Conservation (phyloP, 2,888 invertebrate genomes). For the Drepanosiphum platanoidis region DNA sequence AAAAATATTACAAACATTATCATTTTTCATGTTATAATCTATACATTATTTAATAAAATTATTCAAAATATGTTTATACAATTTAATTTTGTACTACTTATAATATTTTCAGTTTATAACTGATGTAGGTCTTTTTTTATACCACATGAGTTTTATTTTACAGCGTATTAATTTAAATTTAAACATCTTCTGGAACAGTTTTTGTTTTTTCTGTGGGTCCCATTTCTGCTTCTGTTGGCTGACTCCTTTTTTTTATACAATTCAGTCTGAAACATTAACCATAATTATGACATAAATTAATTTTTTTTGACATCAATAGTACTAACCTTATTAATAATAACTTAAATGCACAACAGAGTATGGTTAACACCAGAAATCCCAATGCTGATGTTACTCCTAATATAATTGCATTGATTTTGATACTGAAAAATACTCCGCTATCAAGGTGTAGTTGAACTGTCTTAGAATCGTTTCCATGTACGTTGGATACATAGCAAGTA, state of each 20-base stretch:
- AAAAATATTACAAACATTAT: neutral
- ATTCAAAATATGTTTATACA: conserved; percentile 21
- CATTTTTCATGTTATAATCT: neutral
- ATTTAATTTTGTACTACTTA: conserved; percentile 32
- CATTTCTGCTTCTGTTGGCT: conserved; percentile 44
- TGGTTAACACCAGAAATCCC: conserved; percentile 81
- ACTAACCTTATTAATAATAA: conserved; percentile 48
- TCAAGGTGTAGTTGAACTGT: conserved; percentile 84
- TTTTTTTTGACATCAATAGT: neutral
- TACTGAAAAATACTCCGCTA: conserved; percentile 83
- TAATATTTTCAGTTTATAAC: conserved; percentile 4
- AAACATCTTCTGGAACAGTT: conserved; percentile 43
- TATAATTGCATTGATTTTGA: conserved; percentile 84
- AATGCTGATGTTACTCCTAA: conserved; percentile 84
- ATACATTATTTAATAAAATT: conserved; percentile 20
- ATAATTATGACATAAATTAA: neutral
- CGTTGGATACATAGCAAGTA: conserved; percentile 86
- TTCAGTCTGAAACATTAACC: conserved; percentile 52
- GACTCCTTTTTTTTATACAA: conserved; percentile 37
- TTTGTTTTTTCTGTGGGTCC: conserved; percentile 23
- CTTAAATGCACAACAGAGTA: conserved; percentile 69
- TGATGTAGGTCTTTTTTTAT: neutral
- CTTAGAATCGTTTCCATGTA: conserved; percentile 80
- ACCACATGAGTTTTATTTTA: neutral
- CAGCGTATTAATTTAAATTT: neutral